A percentile compares a stretch with the other conserved stretches of the same genome.
phyloP scores from a whole-genome alignment of 2,888 invertebrate species.

The Spilosoma lubricipeda region DNA sequence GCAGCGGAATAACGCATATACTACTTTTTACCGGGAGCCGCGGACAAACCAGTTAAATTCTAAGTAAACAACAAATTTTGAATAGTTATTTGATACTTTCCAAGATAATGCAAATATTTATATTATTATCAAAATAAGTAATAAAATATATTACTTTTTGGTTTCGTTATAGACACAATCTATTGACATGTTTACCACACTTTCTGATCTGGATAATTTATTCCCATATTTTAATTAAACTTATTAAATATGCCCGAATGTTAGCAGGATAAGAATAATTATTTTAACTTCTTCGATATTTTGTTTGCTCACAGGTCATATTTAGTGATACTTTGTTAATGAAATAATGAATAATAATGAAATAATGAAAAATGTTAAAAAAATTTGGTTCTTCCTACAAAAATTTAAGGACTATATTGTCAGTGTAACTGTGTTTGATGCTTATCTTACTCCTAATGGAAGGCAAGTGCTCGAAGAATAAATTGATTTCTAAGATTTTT shows the following conservation, averaged over 20 bases:
- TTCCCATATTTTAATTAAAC: background rate
- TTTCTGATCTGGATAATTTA: background rate
- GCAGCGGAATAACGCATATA: too few relatives aligned
- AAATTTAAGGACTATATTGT: background rate
- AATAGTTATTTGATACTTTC: background rate
- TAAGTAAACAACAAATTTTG: background rate
- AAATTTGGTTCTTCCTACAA: too few relatives aligned
- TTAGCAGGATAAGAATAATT: background rate
- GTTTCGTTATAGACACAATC: background rate
- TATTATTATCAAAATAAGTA: background rate
- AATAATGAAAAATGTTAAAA: too few relatives aligned
- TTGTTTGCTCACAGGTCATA: background rate
- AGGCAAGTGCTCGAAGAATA: background rate
- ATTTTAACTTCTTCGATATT: background rate
- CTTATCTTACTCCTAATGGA: background rate
- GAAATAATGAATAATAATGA: too few relatives aligned
- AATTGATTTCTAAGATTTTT: slow-evolving; percentile 9
- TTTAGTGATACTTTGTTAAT: too few relatives aligned
- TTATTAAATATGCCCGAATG: background rate
- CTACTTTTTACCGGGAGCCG: too few relatives aligned
- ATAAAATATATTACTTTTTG: background rate
- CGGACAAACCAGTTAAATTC: too few relatives aligned
- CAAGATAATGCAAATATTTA: background rate
- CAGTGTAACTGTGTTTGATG: background rate
- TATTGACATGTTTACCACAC: background rate